Evolutionary conservation across 2,888 invertebrate genomes (phyloP).

Genomic region (Apamea monoglypha): DNA sequence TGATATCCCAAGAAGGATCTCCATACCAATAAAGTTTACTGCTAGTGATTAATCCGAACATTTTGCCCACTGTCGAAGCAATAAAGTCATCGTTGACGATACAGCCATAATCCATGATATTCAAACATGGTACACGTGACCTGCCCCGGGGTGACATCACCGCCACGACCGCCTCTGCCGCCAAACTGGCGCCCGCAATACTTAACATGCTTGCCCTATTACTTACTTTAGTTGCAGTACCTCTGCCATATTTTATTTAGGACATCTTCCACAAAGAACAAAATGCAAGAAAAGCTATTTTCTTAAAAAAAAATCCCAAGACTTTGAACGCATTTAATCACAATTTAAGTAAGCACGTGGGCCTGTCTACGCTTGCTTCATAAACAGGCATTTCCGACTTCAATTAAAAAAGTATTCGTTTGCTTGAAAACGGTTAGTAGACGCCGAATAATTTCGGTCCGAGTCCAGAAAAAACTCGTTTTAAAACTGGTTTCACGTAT

Average conservation of each 20-base stretch:
- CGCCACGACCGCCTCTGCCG: constrained; percentile 66
- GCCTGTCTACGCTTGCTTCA: constrained; percentile 2
- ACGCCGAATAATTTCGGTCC: constrained; percentile 41
- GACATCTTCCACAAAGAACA: constrained; percentile 17
- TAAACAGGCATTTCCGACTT: constrained; percentile 47
- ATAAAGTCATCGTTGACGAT: constrained; percentile 61
- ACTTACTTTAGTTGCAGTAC: constrained; percentile 39
- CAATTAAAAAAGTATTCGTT: constrained; percentile 42
- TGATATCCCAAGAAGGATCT: constrained; percentile 32
- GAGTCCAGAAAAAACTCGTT: constrained; percentile 65
- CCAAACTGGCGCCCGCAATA: constrained; percentile 70
- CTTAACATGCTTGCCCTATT: constrained; percentile 66
- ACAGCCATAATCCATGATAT: constrained; percentile 66
- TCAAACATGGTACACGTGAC: constrained; percentile 69
- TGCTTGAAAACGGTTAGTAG: constrained; percentile 51
- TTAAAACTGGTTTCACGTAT: constrained; percentile 64
- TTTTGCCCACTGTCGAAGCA: constrained; percentile 53
- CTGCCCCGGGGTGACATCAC: constrained; percentile 73
- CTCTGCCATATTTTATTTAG: constrained; percentile 31
- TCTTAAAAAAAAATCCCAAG: rapidly evolving
- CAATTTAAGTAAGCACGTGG: constrained; percentile 17
- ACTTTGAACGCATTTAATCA: neutral
- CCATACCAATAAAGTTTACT: constrained; percentile 49
- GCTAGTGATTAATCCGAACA: constrained; percentile 45
- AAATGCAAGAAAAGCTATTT: neutral